Base-by-base conservation (phyloP, 2,888 invertebrate genomes). In the Aromia moschata region DNA sequence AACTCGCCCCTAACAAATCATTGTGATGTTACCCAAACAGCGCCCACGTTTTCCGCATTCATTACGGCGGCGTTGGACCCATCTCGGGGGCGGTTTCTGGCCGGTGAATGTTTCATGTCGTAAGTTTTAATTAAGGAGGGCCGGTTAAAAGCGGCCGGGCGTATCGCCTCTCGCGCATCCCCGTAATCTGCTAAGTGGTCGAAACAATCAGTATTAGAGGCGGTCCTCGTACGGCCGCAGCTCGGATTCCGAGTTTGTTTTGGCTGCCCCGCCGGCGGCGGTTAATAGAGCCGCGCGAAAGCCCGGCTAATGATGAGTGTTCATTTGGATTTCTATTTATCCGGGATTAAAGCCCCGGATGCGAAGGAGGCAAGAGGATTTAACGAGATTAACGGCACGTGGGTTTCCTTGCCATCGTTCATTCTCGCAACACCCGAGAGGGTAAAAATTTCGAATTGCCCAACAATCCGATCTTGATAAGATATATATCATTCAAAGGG, bases 71-170 rank as follows among this genome's bases (percentile, higher is more conserved):
- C n/a, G n/a, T n/a, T n/a, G n/a, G n/a, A n/a, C n/a, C n/a, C n/a
- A n/a, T 25, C 25, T 3, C 25, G 7, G 4, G 25, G 3, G 25
- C 3, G 25, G 25, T 7, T 7, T 5, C 25, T n/a, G n/a, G n/a
- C n/a, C n/a, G 4, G 25, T 25, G 7, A 25, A 25, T 25, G 25
- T 25, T 25, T 25, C 25, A 25, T 25, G 2, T 33, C 5, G 62
- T 60, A 65, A 65, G 63, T 65, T 65, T 65, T 63, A 65, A 65
- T 65, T 65, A 62, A 63, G 62, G 53, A 65, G 61, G 61, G 46
- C 51, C 36, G 51, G 46, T 53, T 45, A 41, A 45, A 43, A 55
- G 16, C 57, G 54, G 58, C 49, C 52, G 41, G 33, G 10, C 15
- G 41, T 31, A 38, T 17, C 44, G 18, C 57, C 14, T 20, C 45